A percentile compares a stretch with the other conserved stretches of the same genome.
These are phyloP conservation scores for Lophotriccus pileatus DNA, from an alignment of 2,797 vertebrate species.

Conservation along the genomic window DNA sequence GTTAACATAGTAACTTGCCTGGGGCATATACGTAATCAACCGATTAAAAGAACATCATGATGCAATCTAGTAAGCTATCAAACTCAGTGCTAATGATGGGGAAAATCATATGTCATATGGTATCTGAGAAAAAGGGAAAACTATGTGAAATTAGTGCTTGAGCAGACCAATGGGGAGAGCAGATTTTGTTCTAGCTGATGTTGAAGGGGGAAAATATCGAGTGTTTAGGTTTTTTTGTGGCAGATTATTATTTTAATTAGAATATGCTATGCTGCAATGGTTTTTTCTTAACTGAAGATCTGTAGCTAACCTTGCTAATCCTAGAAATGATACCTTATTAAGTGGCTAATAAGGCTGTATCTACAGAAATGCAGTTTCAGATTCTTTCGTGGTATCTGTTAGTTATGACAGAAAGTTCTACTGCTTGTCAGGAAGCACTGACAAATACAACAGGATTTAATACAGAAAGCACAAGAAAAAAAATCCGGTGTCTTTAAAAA, in stretches of 20 bases:
- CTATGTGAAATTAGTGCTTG: background rate
- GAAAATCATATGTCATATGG: slow-evolving; percentile 4
- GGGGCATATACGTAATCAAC: background rate
- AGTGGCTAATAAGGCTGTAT: background rate
- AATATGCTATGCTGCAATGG: background rate
- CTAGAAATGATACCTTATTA: background rate
- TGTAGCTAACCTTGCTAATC: background rate
- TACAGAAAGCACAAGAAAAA: background rate
- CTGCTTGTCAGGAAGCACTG: background rate
- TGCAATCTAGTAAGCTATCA: slow-evolving; percentile 18
- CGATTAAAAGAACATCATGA: slow-evolving; percentile 39
- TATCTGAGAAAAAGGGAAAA: background rate
- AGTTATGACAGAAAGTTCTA: background rate
- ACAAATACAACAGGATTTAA: background rate
- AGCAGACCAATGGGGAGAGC: background rate
- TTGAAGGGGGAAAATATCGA: background rate
- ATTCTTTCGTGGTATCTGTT: background rate
- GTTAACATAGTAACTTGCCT: slow-evolving; percentile 1
- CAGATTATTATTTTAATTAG: background rate
- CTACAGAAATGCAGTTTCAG: background rate
- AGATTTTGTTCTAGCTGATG: background rate
- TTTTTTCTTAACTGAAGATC: background rate
- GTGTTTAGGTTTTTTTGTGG: accelerated
- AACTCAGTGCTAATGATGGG: slow-evolving; percentile 12
- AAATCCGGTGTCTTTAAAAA: background rate